A percentile compares a stretch with the other conserved stretches of the same genome.
phyloP scores from a whole-genome alignment of 2,888 invertebrate species.

The Lasioglossum villosulum region DNA sequence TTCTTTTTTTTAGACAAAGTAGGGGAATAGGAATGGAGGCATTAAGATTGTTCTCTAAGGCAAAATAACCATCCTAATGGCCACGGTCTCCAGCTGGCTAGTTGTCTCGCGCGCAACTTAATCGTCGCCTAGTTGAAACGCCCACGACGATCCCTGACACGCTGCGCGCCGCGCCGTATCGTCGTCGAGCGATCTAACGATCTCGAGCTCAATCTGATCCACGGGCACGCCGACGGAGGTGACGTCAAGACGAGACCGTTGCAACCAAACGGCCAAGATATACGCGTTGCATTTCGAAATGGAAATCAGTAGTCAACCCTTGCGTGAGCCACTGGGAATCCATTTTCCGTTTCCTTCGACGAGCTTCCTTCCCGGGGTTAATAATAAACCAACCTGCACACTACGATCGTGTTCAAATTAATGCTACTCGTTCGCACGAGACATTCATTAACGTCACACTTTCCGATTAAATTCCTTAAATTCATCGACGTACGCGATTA shows the following conservation, averaged over 20 bases:
- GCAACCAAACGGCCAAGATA: slow-evolving; percentile 15
- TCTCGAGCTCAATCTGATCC: slow-evolving; percentile 29
- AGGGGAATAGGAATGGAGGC: neutral
- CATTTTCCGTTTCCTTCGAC: neutral
- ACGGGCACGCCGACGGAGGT: slow-evolving; percentile 11
- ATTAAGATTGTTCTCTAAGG: neutral
- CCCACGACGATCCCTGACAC: slow-evolving; percentile 26
- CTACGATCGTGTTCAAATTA: neutral
- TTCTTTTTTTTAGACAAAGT: neutral
- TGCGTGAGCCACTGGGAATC: neutral
- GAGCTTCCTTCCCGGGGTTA: neutral
- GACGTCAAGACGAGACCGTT: slow-evolving; percentile 31
- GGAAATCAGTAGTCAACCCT: neutral
- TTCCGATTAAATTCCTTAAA: neutral
- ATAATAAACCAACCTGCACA: neutral
- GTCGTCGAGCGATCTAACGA: slow-evolving; percentile 14
- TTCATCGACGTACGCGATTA: no score
- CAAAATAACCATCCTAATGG: neutral
- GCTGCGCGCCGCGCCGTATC: slow-evolving; percentile 4
- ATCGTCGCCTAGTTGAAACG: slow-evolving; percentile 25
- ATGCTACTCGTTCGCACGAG: neutral
- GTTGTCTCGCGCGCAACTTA: slow-evolving; percentile 22
- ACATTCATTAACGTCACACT: neutral
- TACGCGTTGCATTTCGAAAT: slow-evolving; percentile 2
- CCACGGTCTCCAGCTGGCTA: slow-evolving; percentile 3